These are phyloP conservation scores for Archivesica marissinica DNA, from an alignment of 1,140 invertebrate species.

Conservation along the genomic window DNA sequence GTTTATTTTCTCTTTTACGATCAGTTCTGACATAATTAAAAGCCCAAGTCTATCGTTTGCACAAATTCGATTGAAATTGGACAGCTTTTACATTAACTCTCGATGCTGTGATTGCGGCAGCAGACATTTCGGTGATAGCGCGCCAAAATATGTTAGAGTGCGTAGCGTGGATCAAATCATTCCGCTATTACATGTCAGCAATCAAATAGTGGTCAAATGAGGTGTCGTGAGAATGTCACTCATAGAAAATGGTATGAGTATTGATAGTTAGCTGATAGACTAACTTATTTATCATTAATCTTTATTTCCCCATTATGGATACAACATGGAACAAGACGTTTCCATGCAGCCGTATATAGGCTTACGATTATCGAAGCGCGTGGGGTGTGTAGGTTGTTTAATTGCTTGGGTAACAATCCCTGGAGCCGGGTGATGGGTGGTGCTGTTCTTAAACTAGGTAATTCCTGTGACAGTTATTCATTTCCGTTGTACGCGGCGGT, in stretches of 20 bases:
- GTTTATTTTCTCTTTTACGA: constrained; percentile 37
- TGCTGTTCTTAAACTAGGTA: too few relatives aligned
- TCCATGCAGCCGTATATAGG: too few relatives aligned
- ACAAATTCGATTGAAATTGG: background rate
- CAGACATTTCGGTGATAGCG: background rate
- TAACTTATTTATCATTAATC: too few relatives aligned
- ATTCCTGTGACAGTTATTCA: too few relatives aligned
- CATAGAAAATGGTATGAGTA: background rate
- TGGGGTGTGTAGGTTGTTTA: too few relatives aligned
- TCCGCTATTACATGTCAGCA: constrained; percentile 16
- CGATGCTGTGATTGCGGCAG: background rate
- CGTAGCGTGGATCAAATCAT: background rate
- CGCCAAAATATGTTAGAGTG: background rate
- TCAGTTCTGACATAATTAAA: constrained; percentile 9
- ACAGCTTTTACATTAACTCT: constrained; percentile 24
- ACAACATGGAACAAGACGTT: too few relatives aligned
- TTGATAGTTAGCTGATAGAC: too few relatives aligned
- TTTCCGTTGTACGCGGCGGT: too few relatives aligned
- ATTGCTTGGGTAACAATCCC: too few relatives aligned
- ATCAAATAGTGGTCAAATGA: background rate
- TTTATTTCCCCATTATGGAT: too few relatives aligned
- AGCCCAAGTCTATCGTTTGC: constrained; percentile 22
- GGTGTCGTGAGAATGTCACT: background rate
- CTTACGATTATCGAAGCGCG: too few relatives aligned
- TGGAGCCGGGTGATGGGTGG: too few relatives aligned